phyloP scores from a whole-genome alignment of 2,113 vertebrate genomes.

The Pteropus alecto region DNA sequence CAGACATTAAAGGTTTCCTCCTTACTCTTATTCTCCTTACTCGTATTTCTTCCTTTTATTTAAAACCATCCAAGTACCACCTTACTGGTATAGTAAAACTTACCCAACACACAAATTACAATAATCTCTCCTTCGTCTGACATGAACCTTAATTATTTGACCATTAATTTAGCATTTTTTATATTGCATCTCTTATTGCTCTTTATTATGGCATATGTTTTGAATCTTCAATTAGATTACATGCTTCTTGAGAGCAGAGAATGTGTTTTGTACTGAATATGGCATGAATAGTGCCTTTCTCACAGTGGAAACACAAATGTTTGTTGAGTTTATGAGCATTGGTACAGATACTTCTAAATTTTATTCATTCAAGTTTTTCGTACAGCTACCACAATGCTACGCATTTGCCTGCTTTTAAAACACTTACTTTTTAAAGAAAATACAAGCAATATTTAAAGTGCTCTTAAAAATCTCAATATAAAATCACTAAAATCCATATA shows the following conservation, averaged over 20 bases:
- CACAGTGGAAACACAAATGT: not conserved
- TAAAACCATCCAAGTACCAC: not conserved
- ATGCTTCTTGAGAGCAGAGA: not conserved
- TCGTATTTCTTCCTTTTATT: not conserved
- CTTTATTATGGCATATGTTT: not conserved
- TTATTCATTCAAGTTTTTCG: not conserved
- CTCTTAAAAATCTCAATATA: not conserved
- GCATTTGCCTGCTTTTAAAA: not conserved
- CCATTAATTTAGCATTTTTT: not conserved
- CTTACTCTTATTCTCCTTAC: not conserved
- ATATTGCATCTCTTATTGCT: not conserved
- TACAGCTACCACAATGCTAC: not conserved
- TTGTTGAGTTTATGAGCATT: not conserved
- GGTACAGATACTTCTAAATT: not conserved
- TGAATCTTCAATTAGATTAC: not conserved
- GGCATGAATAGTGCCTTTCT: not conserved
- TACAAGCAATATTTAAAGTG: not conserved
- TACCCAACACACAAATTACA: not conserved
- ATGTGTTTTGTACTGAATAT: not conserved
- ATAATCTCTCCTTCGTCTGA: not conserved
- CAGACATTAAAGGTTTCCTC: not conserved
- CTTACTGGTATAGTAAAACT: not conserved
- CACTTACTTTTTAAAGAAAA: not conserved
- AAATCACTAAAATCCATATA: not conserved
- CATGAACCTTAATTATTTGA: not conserved